Evolutionary conservation across 2,113 vertebrate genomes (phyloP), one percentile per base, ranked within the genome.

Genomic region (Dolichallabes microphthalmus): DNA sequence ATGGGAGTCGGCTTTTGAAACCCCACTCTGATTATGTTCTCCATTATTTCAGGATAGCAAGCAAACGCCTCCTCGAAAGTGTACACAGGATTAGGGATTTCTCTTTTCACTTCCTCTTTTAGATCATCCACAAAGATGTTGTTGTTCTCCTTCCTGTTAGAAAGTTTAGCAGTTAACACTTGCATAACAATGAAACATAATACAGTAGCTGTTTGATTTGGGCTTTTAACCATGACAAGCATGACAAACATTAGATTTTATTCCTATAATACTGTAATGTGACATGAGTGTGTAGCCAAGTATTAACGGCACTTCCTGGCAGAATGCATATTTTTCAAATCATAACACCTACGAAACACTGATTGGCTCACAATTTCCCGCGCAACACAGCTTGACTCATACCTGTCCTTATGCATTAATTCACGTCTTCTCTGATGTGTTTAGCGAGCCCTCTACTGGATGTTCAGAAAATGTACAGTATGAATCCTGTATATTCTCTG

Each of bases 1-100:
- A 99, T 97, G n/a, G 98, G 97, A 8, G 97, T 98, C 77, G 98
- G 98, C 58, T 94, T 97, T 74, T 90, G 80, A 92, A 99, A 99
- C 22, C 97, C 97, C 86, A 94, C 95, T 90, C 92, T 94, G 60
- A 92, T 90, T 88, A 99, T 96, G 63, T 95, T 98, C 74, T 95
- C 94, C 96, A 99, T 96, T 90, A 99, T 94, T 82, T 95, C 97
- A 80, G 97, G 96, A 89, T 96, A 97, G 89, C 74, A 76, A 17
- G 92, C 60, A 91, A 99, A 99, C 11, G 95, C 96, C 89, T 99
- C 98, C 85, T 96, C 92, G 90, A 99, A 99, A 17, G 89, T 95
- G 88, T 93, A 92, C 7, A 96, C 94, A 73, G 98, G 98, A 87
- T 96, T 97, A 4, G 97, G 97, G 90, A 99, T 87, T 4, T 35